These are phyloP conservation scores for Scartelaos histophorus DNA, from an alignment of 2,113 vertebrate genomes.

Conservation along the genomic window DNA sequence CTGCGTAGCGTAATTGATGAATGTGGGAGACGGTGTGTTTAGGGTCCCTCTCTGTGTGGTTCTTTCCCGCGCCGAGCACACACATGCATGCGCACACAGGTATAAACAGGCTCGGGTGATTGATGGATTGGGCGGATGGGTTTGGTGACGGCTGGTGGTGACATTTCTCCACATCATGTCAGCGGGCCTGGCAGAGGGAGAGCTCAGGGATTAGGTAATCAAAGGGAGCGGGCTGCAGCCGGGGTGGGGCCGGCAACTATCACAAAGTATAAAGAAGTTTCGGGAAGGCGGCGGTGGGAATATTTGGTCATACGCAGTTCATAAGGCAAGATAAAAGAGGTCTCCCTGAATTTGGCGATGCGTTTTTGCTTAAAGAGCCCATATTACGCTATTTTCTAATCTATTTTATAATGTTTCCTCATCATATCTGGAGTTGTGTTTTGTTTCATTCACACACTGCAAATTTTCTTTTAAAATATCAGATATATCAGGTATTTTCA, in stretches of 20 bases:
- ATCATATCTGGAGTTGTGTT: too few relatives aligned
- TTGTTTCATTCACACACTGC: too few relatives aligned
- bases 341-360: too few relatives aligned
- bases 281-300: neutral
- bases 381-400: too few relatives aligned
- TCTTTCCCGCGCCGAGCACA: conserved; percentile 25
- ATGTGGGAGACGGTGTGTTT: conserved; percentile 58
- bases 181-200: conserved; percentile 56
- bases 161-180: conserved; percentile 67
- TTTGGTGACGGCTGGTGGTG: conserved; percentile 60
- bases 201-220: conserved; percentile 66
- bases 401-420: too few relatives aligned
- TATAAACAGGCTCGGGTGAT: conserved; percentile 34
- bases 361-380: too few relatives aligned
- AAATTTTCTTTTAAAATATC: too few relatives aligned
- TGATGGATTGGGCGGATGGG: conserved; percentile 66
- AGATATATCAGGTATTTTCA: too few relatives aligned
- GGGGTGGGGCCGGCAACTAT: neutral
- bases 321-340: too few relatives aligned
- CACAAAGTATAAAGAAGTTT: conserved; percentile 16
- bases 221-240: conserved; percentile 39
- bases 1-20: conserved; percentile 63
- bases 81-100: conserved; percentile 5
- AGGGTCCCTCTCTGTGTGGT: conserved; percentile 48
- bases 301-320: neutral